Percentiles rank a stretch among this genome's conserved stretches.
Evolutionary conservation across 2,113 vertebrate species (phyloP).

Genomic region (Meriones unguiculatus): DNA sequence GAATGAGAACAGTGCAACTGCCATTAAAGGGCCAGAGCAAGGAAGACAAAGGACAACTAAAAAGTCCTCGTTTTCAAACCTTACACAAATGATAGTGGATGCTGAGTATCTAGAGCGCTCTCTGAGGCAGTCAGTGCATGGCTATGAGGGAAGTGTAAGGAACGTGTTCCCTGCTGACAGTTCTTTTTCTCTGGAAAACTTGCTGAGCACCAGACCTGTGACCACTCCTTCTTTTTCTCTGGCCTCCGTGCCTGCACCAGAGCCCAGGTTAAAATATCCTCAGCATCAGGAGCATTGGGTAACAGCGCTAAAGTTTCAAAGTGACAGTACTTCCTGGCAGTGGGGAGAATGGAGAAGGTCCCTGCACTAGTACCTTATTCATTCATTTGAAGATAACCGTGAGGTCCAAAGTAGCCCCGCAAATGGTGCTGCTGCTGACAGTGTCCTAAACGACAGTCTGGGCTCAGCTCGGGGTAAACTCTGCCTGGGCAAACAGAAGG

Average conservation of each 20-base stretch:
- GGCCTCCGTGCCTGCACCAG: rapidly evolving
- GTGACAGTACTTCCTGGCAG: background rate
- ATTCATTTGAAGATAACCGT: background rate
- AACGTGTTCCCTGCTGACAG: background rate
- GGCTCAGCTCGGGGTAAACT: background rate
- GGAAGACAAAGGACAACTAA: background rate
- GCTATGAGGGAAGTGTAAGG: background rate
- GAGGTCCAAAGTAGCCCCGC: background rate
- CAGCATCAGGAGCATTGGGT: background rate
- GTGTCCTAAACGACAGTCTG: background rate
- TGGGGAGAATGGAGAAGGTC: background rate
- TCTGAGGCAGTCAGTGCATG: background rate
- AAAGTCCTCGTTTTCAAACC: background rate
- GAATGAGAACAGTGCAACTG: background rate
- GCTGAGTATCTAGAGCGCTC: background rate
- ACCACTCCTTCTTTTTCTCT: no score
- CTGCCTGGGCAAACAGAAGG: background rate
- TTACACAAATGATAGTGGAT: background rate
- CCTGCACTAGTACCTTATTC: background rate
- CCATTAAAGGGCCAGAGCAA: background rate
- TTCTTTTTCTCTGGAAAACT: background rate
- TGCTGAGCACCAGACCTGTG: background rate
- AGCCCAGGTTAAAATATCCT: background rate
- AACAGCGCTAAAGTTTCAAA: background rate
- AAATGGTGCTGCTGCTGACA: background rate